phyloP scores from a whole-genome alignment of 1,140 invertebrate species.

The Drosophila paulistorum region DNA sequence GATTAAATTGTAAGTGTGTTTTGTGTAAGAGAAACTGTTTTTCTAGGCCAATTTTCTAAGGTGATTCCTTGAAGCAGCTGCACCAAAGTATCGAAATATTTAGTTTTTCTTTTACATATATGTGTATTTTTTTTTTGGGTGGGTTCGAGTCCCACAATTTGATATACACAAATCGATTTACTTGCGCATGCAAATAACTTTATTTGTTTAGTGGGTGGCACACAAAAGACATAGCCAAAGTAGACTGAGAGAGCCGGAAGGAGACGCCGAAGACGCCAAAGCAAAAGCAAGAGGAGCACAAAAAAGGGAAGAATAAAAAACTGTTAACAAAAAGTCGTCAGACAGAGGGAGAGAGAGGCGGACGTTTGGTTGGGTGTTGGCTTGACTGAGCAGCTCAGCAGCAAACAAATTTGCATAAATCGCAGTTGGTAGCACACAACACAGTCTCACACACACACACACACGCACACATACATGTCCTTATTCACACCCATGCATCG shows the following conservation, averaged over 20 bases:
- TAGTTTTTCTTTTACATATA: conserved; percentile 37
- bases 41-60: conserved; percentile 10
- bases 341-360: background rate
- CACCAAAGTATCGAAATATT: conserved; percentile 40
- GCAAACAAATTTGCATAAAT: conserved; percentile 79
- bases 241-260: background rate
- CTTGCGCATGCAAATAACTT: conserved; percentile 80
- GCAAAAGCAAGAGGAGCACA: background rate
- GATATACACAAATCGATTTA: conserved; percentile 80
- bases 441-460: conserved; percentile 31
- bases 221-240: conserved; percentile 11
- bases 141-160: conserved; percentile 60
- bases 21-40: background rate
- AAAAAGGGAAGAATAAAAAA: conserved; percentile 35
- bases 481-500: conserved; percentile 61
- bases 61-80: conserved; percentile 52
- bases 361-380: conserved; percentile 4
- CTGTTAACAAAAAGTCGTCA: conserved; percentile 63
- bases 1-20: background rate
- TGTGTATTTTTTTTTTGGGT: conserved; percentile 33
- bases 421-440: conserved; percentile 66
- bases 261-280: background rate
- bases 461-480: conserved; percentile 28
- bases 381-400: conserved; percentile 51
- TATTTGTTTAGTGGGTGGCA: conserved; percentile 62